Base-by-base conservation (phyloP, 1,140 invertebrate species). In the Drosophila yakuba region DNA sequence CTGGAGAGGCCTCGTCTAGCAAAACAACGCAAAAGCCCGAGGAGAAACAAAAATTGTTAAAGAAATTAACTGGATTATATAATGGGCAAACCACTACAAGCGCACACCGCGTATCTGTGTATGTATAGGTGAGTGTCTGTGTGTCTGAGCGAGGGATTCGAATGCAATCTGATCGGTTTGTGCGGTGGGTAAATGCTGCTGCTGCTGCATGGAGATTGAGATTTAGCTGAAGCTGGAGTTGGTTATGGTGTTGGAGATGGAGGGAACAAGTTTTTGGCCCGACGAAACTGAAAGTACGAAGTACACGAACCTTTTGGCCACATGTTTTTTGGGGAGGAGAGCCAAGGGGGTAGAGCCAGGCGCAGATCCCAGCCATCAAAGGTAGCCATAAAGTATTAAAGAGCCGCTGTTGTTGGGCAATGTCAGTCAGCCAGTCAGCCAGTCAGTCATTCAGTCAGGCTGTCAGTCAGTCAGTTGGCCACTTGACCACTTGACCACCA, bases 21-120 rank as follows among this genome's bases (percentile, higher is more conserved):
- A 78, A 85, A 85, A 77, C 78, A 78, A 77, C 83, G 48, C 76
- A 76, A 73, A 76, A 64, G 57, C 71, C 62, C 74, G 69, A 68
- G 60, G 64, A 76, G 61, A 74, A 76, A 61, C 50, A 64, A 79
- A 83, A 90, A 80, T 84, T 84, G 74, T 89, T 78, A 89, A 89
- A 89, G 84, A 89, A 89, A 89, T 89, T 89, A 89, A 89, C 84
- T 89, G 84, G 84, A 89, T 89, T 89, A 89, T 89, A 89, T 89
- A 89, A 89, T 80, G 73, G 36, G 57, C 76, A 71, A 60, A 69
- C 17, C 61, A 45, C 60, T 12, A 52, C 8, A 20, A 2, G 17
- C 51, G 61, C 2, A 38, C 32, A 28, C 12, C 25, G 4, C 4
- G 25, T 25, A 25, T 20, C 20, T 23, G 23, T 15, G 0, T 8